Conservation (phyloP, 2,797 vertebrate genomes). For the Peromyscus nudipes region DNA sequence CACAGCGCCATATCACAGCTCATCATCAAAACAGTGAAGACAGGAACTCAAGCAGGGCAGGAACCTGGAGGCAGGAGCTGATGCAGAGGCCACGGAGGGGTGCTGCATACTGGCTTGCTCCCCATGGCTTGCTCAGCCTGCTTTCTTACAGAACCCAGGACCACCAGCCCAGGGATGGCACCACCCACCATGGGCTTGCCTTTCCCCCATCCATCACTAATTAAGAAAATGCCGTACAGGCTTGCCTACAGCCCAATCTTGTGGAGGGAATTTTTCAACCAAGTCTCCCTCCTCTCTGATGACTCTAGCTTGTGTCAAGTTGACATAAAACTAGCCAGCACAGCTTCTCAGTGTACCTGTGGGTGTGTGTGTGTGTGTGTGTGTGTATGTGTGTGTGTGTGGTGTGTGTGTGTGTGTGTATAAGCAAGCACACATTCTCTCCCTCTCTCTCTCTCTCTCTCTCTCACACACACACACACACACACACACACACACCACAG, state of each 20-base stretch:
- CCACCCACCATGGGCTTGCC: background rate
- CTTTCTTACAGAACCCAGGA: background rate
- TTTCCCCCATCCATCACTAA: background rate
- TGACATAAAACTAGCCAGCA: background rate
- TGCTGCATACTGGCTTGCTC: background rate
- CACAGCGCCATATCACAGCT: background rate
- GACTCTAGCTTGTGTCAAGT: background rate
- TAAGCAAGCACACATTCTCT: too few species aligned
- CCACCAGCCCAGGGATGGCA: background rate
- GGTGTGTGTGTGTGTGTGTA: too few species aligned
- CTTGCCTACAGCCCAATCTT: background rate
- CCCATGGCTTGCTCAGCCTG: background rate
- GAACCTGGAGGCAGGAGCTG: background rate
- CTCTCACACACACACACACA: too few species aligned
- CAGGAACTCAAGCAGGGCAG: background rate
- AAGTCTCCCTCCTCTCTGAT: background rate
- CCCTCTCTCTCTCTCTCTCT: too few species aligned
- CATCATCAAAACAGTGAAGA: background rate
- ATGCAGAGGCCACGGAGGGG: background rate
- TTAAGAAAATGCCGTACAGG: background rate
- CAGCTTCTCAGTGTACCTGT: conserved; percentile 82
- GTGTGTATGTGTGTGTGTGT: too few species aligned
- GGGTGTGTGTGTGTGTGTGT: too few species aligned
- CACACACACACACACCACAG: too few species aligned
- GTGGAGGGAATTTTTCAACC: background rate